Percentiles rank a stretch among this genome's conserved stretches.
These are phyloP conservation scores for Empidonax traillii DNA, from an alignment of 2,113 vertebrate species.

Conservation along the genomic window DNA sequence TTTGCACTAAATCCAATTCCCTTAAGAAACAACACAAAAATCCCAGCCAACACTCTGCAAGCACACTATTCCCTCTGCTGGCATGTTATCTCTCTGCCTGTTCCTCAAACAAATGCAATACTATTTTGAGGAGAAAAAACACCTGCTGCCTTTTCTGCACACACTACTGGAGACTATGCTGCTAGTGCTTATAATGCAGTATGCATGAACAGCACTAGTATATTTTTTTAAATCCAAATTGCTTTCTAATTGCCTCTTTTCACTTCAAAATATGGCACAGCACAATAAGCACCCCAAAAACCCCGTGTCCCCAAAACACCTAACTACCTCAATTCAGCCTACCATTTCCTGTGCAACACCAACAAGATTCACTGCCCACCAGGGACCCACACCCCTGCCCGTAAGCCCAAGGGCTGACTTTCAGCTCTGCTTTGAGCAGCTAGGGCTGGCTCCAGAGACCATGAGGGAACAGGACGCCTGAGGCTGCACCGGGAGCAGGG, in stretches of 20 bases:
- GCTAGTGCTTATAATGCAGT: not conserved
- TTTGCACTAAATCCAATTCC: not conserved
- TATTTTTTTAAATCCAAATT: not conserved
- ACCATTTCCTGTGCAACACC: not conserved
- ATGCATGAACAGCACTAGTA: not conserved
- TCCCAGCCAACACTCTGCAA: not conserved
- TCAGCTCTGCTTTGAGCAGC: not conserved
- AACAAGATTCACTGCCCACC: not conserved
- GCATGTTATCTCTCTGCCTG: not conserved
- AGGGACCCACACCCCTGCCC: not conserved
- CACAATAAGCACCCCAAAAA: not conserved
- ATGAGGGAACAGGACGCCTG: not conserved
- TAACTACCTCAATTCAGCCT: not conserved
- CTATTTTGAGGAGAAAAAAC: not conserved
- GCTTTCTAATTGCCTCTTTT: not conserved
- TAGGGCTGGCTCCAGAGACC: accelerated
- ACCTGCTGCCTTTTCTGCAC: not conserved
- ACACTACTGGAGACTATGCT: not conserved
- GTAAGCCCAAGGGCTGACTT: not conserved
- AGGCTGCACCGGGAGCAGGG: not conserved
- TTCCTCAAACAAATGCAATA: not conserved
- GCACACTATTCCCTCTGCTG: not conserved
- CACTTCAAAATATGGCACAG: not conserved
- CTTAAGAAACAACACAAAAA: not conserved
- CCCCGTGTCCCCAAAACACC: not conserved